Conservation (phyloP, 2,797 vertebrate species). For the Diglossa cyanea region DNA sequence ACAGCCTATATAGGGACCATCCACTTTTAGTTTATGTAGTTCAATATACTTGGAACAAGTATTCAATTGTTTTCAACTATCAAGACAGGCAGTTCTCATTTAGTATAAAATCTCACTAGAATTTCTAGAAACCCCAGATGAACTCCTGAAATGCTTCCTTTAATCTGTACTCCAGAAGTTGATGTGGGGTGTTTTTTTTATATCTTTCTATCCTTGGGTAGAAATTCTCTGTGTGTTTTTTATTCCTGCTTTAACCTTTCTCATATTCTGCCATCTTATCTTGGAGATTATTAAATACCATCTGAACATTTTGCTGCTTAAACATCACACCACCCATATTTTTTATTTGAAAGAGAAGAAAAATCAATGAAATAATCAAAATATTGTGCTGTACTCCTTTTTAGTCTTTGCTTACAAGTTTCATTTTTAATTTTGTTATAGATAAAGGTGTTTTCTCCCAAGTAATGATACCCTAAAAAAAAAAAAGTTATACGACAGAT, state of each 20-base stretch:
- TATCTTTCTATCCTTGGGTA: not conserved
- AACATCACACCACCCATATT: conserved; percentile 27
- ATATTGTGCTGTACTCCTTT: not conserved
- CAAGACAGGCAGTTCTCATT: not conserved
- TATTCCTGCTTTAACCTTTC: conserved; percentile 66
- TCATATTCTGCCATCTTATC: conserved; percentile 71
- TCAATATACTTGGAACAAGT: not conserved
- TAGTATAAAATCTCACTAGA: not conserved
- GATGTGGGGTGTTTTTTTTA: not conserved
- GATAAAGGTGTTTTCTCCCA: not conserved
- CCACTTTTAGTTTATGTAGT: not conserved
- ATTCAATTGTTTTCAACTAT: not conserved
- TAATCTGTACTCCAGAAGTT: not conserved
- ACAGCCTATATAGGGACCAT: not conserved
- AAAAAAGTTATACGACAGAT: not conserved
- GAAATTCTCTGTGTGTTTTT: conserved; percentile 59
- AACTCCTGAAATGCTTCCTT: not conserved
- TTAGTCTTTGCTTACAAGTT: not conserved
- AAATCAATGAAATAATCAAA: not conserved
- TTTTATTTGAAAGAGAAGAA: conserved; percentile 37
- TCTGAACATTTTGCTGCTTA: conserved; percentile 73
- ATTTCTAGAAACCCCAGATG: not conserved
- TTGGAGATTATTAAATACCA: conserved; percentile 73
- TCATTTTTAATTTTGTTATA: not conserved
- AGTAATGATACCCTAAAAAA: not conserved